Evolutionary conservation across 2,113 vertebrate genomes (phyloP).

Genomic region (Oryzias woworae): DNA sequence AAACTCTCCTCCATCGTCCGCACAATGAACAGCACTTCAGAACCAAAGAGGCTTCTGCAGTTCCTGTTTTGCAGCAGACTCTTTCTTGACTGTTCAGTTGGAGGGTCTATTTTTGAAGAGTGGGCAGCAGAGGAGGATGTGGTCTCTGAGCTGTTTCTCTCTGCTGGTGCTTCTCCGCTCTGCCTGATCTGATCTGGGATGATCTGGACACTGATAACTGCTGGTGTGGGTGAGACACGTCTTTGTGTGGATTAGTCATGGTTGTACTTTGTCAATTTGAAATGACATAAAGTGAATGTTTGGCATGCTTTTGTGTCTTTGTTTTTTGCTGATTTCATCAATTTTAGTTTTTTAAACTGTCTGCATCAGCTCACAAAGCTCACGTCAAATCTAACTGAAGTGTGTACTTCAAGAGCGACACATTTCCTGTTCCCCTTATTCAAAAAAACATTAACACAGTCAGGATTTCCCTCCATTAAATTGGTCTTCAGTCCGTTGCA

Average conservation of each 20-base stretch:
- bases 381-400: constrained; percentile 22
- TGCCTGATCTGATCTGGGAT: constrained; percentile 3
- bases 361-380: neutral
- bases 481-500: neutral
- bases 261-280: too few relatives aligned
- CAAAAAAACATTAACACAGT: neutral
- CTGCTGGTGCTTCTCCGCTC: neutral
- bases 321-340: neutral
- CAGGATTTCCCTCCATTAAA: too few relatives aligned
- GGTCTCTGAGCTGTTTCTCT: constrained; percentile 32
- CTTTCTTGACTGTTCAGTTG: constrained; percentile 7
- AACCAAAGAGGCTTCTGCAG: constrained; percentile 17
- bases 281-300: neutral
- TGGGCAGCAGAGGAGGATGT: constrained; percentile 45
- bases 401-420: constrained; percentile 24
- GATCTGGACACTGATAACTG: constrained; percentile 19
- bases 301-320: neutral
- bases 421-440: constrained; percentile 59
- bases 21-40: constrained; percentile 14
- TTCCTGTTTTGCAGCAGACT: constrained; percentile 55
- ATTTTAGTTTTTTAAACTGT: neutral
- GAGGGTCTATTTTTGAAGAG: constrained; percentile 35
- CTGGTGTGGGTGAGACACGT: constrained; percentile 31
- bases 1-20: constrained; percentile 9
- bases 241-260: too few relatives aligned